phyloP scores from a whole-genome alignment of 2,888 invertebrate species.

The Hypercompe scribonia region DNA sequence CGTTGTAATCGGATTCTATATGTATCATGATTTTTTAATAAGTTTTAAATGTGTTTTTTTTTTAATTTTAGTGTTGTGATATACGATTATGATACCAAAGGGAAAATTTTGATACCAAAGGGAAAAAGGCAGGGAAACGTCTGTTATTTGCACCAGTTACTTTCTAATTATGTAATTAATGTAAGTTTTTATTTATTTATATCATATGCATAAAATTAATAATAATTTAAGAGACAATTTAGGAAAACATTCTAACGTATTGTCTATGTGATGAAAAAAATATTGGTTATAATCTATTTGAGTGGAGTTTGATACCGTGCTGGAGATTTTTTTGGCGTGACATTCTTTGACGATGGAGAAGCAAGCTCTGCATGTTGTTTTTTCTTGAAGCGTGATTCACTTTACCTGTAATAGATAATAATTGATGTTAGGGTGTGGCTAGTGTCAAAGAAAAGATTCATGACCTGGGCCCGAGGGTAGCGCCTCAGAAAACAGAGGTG shows the following conservation, averaged over 20 bases:
- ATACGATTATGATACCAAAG: background rate
- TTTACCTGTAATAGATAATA: constrained; percentile 14
- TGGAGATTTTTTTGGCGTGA: background rate
- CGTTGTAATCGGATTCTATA: background rate
- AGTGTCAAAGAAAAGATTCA: no score
- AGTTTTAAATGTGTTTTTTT: background rate
- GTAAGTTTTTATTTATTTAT: background rate
- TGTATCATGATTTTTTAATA: background rate
- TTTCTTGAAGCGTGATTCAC: constrained; percentile 4
- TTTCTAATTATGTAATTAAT: no score
- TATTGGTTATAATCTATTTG: background rate
- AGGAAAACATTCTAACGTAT: background rate
- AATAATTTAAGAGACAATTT: background rate
- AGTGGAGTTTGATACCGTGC: constrained; percentile 10
- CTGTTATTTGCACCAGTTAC: background rate
- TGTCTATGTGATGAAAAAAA: background rate
- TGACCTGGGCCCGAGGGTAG: no score
- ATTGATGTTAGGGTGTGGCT: background rate
- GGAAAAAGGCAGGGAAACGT: background rate
- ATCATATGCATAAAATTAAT: background rate
- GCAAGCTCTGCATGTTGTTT: constrained; percentile 7
- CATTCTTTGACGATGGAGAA: background rate
- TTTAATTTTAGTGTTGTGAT: background rate
- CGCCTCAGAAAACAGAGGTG: no score
- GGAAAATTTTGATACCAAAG: background rate